Evolutionary conservation across 2,797 vertebrate species (phyloP), one percentile per base, ranked within the genome.

Genomic region (Enteromius viviparus): DNA sequence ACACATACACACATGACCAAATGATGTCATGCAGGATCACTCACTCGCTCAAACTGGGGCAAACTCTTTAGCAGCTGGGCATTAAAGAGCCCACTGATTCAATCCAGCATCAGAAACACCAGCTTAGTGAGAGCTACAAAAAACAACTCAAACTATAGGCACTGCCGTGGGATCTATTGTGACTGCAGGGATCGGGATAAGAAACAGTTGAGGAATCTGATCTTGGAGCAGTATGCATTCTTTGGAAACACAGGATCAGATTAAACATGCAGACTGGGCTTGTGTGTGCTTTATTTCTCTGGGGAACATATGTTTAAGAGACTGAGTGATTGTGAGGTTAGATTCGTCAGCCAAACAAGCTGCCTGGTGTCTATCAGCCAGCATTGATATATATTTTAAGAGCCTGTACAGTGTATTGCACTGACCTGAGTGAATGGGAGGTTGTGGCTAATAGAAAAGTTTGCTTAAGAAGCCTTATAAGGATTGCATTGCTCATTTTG

Each of bases 401-500:
- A 58, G 74, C 69, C 51, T 45, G 37, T 19, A 74, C 21, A 64
- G 45, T 74, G 29, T 15, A 64, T n/a, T 80, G 37, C 65, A 26
- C 32, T 23, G 32, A 68, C 34, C 65, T 60, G 17, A 76, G 74
- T 72, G 65, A 71, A 32, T 17, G 1, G 29, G 74, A 23, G 45
- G 42, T 72, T 77, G 64, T 69, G 83, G 49, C 60, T 76, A 65
- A 21, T 40, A 60, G 26, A 40, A 37, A 1, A 49, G 47, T 82
- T 40, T 0, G 12, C 40, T 53, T 34, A 74, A 60, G 42, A 23
- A 9, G 26, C 86, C 84, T 84, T 81, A 81, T 81, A 87, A 78
- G 81, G 86, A 37, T 66, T 78, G 76, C 60, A 29, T 40, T 58
- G 55, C 34, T 60, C 80, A 74, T 84, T 84, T 72, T 71, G 49